Evolutionary conservation across 1,140 invertebrate genomes (phyloP).

Genomic region (Helicoverpa armigera): DNA sequence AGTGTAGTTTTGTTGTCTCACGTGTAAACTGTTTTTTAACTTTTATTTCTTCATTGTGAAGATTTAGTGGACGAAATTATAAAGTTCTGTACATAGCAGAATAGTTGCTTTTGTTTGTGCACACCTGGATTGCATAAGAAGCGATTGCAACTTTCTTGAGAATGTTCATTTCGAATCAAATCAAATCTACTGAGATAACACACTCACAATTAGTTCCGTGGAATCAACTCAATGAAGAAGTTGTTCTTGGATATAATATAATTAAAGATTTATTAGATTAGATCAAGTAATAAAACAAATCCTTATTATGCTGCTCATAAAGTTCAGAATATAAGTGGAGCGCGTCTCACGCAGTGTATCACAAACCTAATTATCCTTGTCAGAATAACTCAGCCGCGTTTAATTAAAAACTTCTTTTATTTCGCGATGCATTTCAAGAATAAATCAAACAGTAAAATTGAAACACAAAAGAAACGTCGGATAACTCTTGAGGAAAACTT

Average conservation of each 20-base stretch:
- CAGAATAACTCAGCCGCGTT: constrained; percentile 16
- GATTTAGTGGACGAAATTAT: too few species aligned
- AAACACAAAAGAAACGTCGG: constrained; percentile 31
- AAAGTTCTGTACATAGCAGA: too few species aligned
- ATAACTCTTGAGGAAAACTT: constrained; percentile 29
- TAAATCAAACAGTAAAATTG: constrained; percentile 36
- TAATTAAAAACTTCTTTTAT: constrained; percentile 42
- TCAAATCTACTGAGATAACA: too few species aligned
- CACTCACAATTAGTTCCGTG: too few species aligned
- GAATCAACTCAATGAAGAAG: too few species aligned
- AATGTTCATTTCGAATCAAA: too few species aligned
- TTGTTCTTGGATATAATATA: too few species aligned
- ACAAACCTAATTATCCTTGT: constrained; percentile 18
- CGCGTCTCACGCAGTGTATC: background rate
- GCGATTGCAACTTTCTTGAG: too few species aligned
- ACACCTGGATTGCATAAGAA: too few species aligned
- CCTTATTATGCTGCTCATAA: background rate
- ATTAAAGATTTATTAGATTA: too few species aligned
- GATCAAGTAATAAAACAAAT: background rate
- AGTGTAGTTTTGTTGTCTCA: constrained; percentile 4
- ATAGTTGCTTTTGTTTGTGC: too few species aligned
- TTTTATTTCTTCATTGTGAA: too few species aligned
- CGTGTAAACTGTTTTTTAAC: background rate
- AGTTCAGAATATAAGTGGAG: background rate
- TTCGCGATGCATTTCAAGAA: constrained; percentile 25